phyloP scores from a whole-genome alignment of 2,888 invertebrate species.

The Onchidella celtica region DNA sequence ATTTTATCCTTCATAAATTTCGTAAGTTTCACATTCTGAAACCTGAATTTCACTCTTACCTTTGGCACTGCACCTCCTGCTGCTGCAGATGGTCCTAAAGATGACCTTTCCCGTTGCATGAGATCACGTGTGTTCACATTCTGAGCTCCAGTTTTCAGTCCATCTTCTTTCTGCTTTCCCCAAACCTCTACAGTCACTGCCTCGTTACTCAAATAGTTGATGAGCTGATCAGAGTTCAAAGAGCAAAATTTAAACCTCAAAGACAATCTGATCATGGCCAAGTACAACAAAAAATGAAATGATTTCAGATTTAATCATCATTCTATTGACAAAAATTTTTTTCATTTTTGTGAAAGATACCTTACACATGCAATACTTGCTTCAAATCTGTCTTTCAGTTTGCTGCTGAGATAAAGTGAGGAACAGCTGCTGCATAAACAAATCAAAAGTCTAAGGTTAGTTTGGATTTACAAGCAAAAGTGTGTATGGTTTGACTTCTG shows the following conservation, averaged over 20 bases:
- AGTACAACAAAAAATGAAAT: background rate
- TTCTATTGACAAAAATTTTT: background rate
- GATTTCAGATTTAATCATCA: background rate
- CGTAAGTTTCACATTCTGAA: no score
- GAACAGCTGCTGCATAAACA: no score
- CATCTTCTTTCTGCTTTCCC: slow-evolving; percentile 74
- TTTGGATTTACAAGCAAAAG: no score
- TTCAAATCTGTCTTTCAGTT: no score
- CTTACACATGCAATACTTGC: no score
- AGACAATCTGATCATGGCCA: background rate
- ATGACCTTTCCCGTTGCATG: slow-evolving; percentile 60
- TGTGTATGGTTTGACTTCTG: no score
- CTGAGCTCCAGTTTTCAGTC: slow-evolving; percentile 50
- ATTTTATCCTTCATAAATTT: no score
- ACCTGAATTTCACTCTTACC: no score
- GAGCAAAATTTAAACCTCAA: background rate
- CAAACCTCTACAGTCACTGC: slow-evolving; percentile 75
- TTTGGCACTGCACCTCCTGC: background rate
- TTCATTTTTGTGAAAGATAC: no score
- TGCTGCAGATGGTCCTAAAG: slow-evolving; percentile 16
- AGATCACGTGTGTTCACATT: slow-evolving; percentile 58
- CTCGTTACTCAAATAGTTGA: slow-evolving; percentile 65
- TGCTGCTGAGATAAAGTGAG: no score
- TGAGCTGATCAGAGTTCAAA: slow-evolving; percentile 15
- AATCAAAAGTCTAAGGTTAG: no score